Conservation (phyloP, 1,140 invertebrate genomes). For the Copidosoma floridanum region DNA sequence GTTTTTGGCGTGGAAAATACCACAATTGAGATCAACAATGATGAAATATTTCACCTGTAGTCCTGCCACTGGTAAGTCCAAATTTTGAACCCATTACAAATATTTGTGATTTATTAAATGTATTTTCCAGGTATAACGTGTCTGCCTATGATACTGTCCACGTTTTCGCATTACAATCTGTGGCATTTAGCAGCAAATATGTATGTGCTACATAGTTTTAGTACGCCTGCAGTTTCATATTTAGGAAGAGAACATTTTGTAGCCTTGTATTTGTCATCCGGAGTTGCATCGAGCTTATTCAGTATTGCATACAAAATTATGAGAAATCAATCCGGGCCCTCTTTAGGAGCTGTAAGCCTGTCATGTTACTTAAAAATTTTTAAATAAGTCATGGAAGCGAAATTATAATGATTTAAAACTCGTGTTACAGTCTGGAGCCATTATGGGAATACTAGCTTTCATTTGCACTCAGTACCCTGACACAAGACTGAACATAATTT, state of each 20-base stretch:
- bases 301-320: conserved; percentile 80
- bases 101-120: too few relatives aligned
- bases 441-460: conserved; percentile 85
- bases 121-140: conserved; percentile 63
- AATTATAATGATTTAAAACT: conserved; percentile 38
- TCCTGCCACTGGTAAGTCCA: conserved; percentile 68
- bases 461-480: conserved; percentile 86
- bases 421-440: conserved; percentile 82
- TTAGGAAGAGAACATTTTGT: conserved; percentile 92
- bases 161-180: conserved; percentile 88
- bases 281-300: conserved; percentile 81
- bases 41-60: conserved; percentile 82
- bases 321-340: conserved; percentile 66
- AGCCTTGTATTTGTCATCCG: conserved; percentile 85
- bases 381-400: too few relatives aligned
- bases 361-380: conserved; percentile 36
- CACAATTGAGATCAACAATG: conserved; percentile 72
- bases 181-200: conserved; percentile 91
- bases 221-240: conserved; percentile 65
- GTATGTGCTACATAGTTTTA: conserved; percentile 90
- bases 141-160: conserved; percentile 87
- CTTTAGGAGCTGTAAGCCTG: conserved; percentile 85
- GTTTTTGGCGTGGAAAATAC: conserved; percentile 81
- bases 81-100: too few relatives aligned
- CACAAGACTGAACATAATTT: conserved; percentile 81